Evolutionary conservation across 2,888 invertebrate genomes (phyloP), one percentile per base, ranked within the genome.

Genomic region (Himalopsyche kuldschensis): DNA sequence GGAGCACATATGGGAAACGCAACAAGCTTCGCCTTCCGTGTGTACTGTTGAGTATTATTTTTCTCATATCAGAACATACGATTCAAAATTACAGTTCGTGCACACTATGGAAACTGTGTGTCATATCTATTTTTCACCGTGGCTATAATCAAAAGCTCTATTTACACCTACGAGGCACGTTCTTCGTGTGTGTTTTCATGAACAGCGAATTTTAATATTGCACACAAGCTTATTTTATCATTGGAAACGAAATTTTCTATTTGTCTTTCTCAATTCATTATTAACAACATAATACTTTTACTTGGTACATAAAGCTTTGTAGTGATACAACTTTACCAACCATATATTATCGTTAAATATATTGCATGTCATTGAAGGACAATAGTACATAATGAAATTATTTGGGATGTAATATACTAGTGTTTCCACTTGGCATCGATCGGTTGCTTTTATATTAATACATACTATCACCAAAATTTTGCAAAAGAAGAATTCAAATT

Each of bases 121-220:
- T 78, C 48, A 35, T 81, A 76, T 81, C 82, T 79, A 81, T 83
- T 81, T 83, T 84, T 83, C 83, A 63, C 46, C 79, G 83, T 81
- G 83, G 79, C 81, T 79, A 81, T 85, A 85, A 85, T 85, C 81
- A 83, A 83, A 82, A 82, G 69, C 79, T 78, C 79, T 77, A 79
- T 85, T 83, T 81, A 79, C 85, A 83, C 85, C 83, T 83, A 31
- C 82, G 76, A 80, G 82, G 81, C 85, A 85, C 85, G 85, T 85
- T 81, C 82, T 78, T 83, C 85, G 82, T 82, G 82, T 83, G 85
- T 79, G 85, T 82, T 83, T 81, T 83, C 55, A 48, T 80, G 78
- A 85, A 85, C 78, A 79, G 69, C 63, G 69, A 85, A 82, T 81
- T 85, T 80, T 78, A 46, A 82, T 84, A 83, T 83, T n/a, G 31